phyloP scores from a whole-genome alignment of 2,113 vertebrate species.

The Pelusios castaneus region DNA sequence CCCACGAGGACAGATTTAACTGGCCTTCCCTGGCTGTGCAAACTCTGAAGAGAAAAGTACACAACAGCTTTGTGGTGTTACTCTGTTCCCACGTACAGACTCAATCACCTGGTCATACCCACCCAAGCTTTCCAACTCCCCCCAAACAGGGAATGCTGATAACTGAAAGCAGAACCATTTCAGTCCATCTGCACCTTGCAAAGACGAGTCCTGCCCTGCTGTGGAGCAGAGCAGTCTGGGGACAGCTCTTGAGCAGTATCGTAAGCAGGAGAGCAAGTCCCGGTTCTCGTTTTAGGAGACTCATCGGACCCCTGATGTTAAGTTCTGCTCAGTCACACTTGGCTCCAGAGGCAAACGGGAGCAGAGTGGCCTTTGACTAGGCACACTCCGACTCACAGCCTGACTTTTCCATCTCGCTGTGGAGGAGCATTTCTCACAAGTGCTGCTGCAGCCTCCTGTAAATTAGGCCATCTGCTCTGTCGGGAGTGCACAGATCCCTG shows the following conservation, averaged over 20 bases:
- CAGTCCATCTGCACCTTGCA: rapidly evolving
- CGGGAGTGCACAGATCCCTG: rapidly evolving
- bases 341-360: background rate
- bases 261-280: rapidly evolving
- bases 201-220: rapidly evolving
- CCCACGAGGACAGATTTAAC: rapidly evolving
- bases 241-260: rapidly evolving
- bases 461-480: background rate
- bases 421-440: rapidly evolving
- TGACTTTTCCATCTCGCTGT: rapidly evolving
- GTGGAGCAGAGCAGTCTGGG: background rate
- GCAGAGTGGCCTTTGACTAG: rapidly evolving
- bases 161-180: background rate
- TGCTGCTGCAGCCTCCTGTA: background rate
- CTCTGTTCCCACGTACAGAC: rapidly evolving
- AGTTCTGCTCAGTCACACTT: background rate
- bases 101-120: rapidly evolving
- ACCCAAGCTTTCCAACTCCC: rapidly evolving
- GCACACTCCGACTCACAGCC: rapidly evolving
- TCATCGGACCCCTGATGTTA: background rate
- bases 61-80: rapidly evolving
- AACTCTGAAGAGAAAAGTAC: background rate
- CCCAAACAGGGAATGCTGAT: rapidly evolving
- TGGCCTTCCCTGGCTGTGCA: background rate
- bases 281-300: background rate